Percentiles rank a stretch among this genome's conserved stretches.
These are phyloP conservation scores for Pterophyllum scalare DNA, from an alignment of 2,113 vertebrate species.

Conservation along the genomic window DNA sequence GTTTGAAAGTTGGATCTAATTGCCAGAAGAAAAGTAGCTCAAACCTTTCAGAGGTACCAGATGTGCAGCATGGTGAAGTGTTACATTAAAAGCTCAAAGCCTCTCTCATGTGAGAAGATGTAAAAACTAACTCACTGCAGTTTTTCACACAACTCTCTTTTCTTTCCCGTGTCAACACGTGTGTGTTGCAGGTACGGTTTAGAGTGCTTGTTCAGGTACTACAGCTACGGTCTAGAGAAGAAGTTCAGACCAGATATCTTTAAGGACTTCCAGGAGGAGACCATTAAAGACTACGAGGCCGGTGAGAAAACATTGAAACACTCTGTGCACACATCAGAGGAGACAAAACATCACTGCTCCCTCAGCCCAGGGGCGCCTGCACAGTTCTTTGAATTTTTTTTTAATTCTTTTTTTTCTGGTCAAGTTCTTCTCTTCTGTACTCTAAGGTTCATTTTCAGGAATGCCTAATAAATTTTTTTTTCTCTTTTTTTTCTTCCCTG, in stretches of 20 bases:
- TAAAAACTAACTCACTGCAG: background rate
- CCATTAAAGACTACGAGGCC: conserved; percentile 94
- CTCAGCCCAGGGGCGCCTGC: no score
- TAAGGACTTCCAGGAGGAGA: conserved; percentile 99
- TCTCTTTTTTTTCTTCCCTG: background rate
- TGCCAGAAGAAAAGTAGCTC: background rate
- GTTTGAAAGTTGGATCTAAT: background rate
- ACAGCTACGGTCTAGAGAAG: conserved; percentile 97
- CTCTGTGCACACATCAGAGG: background rate
- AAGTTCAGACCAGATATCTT: conserved; percentile 98
- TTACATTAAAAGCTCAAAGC: no score
- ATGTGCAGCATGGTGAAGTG: no score
- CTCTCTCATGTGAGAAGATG: no score
- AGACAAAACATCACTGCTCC: background rate
- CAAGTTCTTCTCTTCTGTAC: background rate
- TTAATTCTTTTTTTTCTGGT: background rate
- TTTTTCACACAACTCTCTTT: background rate
- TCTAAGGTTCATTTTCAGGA: background rate
- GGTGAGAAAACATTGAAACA: conserved; percentile 75
- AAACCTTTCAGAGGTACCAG: no score
- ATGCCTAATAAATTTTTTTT: accelerated
- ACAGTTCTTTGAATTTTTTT: no score
- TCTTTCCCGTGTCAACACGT: accelerated
- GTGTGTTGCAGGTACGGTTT: conserved; percentile 89
- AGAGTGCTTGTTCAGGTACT: conserved; percentile 99